Base-by-base conservation (phyloP, 2,113 vertebrate genomes). In the Chrysochloris asiatica region DNA sequence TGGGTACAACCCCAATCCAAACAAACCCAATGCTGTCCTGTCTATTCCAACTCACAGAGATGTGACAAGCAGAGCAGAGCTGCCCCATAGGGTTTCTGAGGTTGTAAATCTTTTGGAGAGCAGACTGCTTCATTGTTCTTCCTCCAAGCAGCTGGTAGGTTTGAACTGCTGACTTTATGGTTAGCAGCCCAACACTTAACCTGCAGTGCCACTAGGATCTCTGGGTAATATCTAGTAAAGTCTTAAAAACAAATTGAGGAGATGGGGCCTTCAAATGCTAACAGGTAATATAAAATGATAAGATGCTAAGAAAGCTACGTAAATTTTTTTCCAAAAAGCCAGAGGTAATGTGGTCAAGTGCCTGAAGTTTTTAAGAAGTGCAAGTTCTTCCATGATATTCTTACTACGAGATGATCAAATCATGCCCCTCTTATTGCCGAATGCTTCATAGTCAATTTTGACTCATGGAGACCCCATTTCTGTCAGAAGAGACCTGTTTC, bases 241-340 rank as follows among this genome's bases (percentile, higher is more conserved):
- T 41, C 45, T 16, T 56, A 24, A 50, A 63, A 45, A 33, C 4
- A 2, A 4, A 54, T 0, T 24, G 41, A n/a, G 50, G 16, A 38
- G 28, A 63, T 2, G 48, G 75, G 10, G 12, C 43, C 36, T 38
- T 19, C 11, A 48, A 9, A 47, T 2, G 1, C 0, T 0, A 69
- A 67, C 16, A 56, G 4, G 50, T 81, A 89, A 80, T 17, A 50
- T 2, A 63, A 38, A 71, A 52, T 24, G 13, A 26, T 8, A 88
- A 22, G 8, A 80, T 86, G 24, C 1, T 71, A 50, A 50, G 48
- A 16, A 61, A 36, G n/a, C n/a, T n/a, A n/a, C n/a, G n/a, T 28
- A 26, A 67, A 33, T 22, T 56, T 41, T 12, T 48, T 36, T 30
- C 17, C 59, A 59, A 19, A 26, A 48, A 30, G 30, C 30, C 75